Evolutionary conservation across 2,113 vertebrate genomes (phyloP), one percentile per base, ranked within the genome.

Genomic region (Labeo rohita): DNA sequence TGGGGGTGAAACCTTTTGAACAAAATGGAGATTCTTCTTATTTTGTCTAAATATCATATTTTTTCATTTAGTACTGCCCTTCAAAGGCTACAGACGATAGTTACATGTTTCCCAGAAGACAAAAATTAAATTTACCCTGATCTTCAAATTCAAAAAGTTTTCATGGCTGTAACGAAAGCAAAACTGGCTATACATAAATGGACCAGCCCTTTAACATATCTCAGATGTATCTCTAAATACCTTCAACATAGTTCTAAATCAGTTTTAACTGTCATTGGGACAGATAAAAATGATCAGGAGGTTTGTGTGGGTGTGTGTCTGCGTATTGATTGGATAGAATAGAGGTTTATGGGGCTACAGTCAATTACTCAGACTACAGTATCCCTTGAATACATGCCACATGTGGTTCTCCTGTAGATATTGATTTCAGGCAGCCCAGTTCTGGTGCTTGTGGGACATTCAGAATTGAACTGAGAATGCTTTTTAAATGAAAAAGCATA

Each of bases 361-460:
- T 88, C 81, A 74, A 80, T 66, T 88, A 68, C 78, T 56, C 23
- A 76, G 72, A 66, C 84, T 56, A 47, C 45, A 80, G 87, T 72
- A 83, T 45, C n/a, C 36, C 12, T 49, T 75, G 23, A 74, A 39
- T 80, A 54, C 15, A 16, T 36, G 28, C n/a, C 81, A 81, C 85
- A 76, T 70, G 74, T 81, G 88, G 79, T 79, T 86, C 82, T 76
- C 79, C 73, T 80, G 72, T 34, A 61, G 74, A 65, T 86, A 75
- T 59, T 82, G 54, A 59, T 84, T 81, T 66, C 59, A 81, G n/a
- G 49, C 21, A 74, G 54, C 28, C 28, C 36, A 34, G 61, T 43
- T 84, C 49, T 23, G 52, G 59, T 49, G 10, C 76, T 43, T 56
- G 39, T 77, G n/a, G 3, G 3, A 52, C n/a, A 52, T 76, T 52